phyloP scores from a whole-genome alignment of 2,888 invertebrate genomes.

The Glyphotaelius pellucidus region DNA sequence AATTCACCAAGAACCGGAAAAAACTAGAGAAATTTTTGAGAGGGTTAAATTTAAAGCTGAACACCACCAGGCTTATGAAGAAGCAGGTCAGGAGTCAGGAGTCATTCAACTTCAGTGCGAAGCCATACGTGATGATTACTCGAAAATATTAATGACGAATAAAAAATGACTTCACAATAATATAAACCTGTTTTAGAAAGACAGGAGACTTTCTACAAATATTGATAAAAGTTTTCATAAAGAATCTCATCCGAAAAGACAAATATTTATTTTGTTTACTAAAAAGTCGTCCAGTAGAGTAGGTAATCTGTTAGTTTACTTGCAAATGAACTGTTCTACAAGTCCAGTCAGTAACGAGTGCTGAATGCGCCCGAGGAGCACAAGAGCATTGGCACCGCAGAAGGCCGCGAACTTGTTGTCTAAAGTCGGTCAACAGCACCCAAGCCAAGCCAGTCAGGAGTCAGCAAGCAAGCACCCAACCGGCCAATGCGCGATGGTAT shows the following conservation, averaged over 20 bases:
- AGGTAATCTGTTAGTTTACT: not conserved
- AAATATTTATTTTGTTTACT: not conserved
- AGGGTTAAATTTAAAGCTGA: not conserved
- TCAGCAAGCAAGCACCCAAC: not conserved
- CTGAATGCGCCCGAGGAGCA: not conserved
- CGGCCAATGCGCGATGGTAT: not conserved
- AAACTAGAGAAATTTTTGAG: not conserved
- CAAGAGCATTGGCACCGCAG: conserved; percentile 24
- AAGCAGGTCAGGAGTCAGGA: not conserved
- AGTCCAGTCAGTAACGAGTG: not conserved
- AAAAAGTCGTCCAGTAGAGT: not conserved
- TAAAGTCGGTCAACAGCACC: conserved; percentile 31
- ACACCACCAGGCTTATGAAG: not conserved
- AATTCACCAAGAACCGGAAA: not conserved
- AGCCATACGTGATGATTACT: not conserved
- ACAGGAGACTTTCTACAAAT: not conserved
- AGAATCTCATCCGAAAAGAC: not conserved
- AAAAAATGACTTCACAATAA: not conserved
- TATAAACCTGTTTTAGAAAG: not conserved
- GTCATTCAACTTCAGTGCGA: not conserved
- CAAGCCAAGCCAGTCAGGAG: not conserved
- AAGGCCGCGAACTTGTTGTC: conserved; percentile 32
- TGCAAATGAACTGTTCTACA: not conserved
- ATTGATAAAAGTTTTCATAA: not conserved
- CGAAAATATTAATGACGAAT: not conserved